These are phyloP conservation scores for Halisarca cf. caerulea DNA, from an alignment of 37 sponge, comb jelly and placozoan species.

Conservation along the genomic window DNA sequence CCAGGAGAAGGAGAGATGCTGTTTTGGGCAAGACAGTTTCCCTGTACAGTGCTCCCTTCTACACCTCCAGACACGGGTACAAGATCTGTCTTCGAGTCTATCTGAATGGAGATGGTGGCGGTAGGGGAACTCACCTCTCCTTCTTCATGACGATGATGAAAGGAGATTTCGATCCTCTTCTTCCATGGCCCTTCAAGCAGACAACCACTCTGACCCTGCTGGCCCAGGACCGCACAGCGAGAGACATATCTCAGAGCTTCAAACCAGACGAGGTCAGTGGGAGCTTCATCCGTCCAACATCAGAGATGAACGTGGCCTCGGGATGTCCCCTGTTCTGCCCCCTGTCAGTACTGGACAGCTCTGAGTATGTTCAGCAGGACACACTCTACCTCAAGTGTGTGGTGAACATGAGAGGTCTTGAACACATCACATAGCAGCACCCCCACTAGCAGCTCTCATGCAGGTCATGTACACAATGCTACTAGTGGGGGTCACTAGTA, in stretches of 20 bases:
- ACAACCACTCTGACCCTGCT: constrained; percentile 64
- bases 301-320: constrained; percentile 86
- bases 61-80: constrained; percentile 79
- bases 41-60: constrained; percentile 87
- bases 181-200: constrained; percentile 83
- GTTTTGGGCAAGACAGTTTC: constrained; percentile 67
- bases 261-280: constrained; percentile 58
- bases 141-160: constrained; percentile 84
- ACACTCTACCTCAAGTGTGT: constrained; percentile 74
- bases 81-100: constrained; percentile 81
- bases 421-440: constrained; percentile 19
- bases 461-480: no score
- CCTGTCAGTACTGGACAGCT: constrained; percentile 51
- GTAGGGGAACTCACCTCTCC: constrained; percentile 69
- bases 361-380: constrained; percentile 68
- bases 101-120: constrained; percentile 85
- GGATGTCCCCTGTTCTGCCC: constrained; percentile 86
- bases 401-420: constrained; percentile 38
- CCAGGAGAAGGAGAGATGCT: constrained; percentile 67
- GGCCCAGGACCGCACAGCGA: constrained; percentile 53
- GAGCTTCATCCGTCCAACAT: constrained; percentile 66
- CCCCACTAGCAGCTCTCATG: no score
- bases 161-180: constrained; percentile 87
- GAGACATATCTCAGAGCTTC: constrained; percentile 69
- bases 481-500: no score